Base-by-base conservation (phyloP, 2,888 invertebrate genomes). In the Laspeyria flexula region DNA sequence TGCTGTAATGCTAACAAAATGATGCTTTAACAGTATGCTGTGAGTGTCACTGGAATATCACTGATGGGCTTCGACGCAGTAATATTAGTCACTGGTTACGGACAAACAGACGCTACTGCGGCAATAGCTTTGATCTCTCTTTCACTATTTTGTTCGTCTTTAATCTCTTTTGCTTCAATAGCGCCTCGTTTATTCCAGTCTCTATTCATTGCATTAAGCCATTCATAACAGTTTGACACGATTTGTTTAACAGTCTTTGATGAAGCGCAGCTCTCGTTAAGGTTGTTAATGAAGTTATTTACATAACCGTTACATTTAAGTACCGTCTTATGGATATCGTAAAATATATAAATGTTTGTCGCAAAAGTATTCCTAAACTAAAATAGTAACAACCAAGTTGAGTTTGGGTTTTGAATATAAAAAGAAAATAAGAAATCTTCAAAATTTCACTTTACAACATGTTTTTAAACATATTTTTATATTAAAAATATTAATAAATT, bases 121-220 rank as follows among this genome's bases (percentile, higher is more conserved):
- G 35, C 15, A 43, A 55, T 48, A 55, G 37, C 68, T 69, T 69
- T 66, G 66, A 69, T 69, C 55, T 69, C 35, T 47, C 47, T 51
- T 54, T 49, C 44, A 50, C 42, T 37, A 39, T 39, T 55, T 57
- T 50, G 50, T 52, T 33, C 40, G 48, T 55, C 31, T 51, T 55
- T 42, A 39, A 42, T 55, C 34, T 56, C 58, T 59, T 57, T 55
- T 53, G 40, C 55, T 12, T 27, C 38, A 34, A 34, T 41, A 34
- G 31, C 44, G 34, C 40, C 49, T 55, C 60, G 50, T 61, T 56
- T 42, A 58, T 57, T 52, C 55, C 51, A 56, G 56, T 43, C 38
- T 25, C 43, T 61, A 54, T 63, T 55, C 63, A 63, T 57, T 46
- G 37, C 42, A 55, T 54, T 43, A 50, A 60, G 49, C 53, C 57